Evolutionary conservation across 2,888 invertebrate genomes (phyloP), one percentile per base, ranked within the genome.

Genomic region (Nebria salina): DNA sequence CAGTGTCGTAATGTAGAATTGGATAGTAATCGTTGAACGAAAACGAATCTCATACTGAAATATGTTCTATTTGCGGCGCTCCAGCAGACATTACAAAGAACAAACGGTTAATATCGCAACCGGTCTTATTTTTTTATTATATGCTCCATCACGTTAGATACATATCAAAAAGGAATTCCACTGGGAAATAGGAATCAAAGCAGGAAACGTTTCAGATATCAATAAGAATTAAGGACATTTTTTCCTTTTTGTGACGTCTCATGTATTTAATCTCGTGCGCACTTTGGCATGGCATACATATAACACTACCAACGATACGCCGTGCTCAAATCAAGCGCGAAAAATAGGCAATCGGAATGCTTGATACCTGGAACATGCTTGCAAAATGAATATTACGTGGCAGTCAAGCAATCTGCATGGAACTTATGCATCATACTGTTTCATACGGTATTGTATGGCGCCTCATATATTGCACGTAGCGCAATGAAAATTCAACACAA

Each of bases 61-160:
- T 76, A 76, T 76, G 76, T 76, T 76, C 76, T 70, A 41, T 76
- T 70, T 70, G 20, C 25, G 68, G 70, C 42, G 70, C 76, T 68
- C 54, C 54, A 76, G 70, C 20, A 76, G 43, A 76, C 70, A 76
- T 68, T 70, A 76, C 76, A 76, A 76, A 70, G 76, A 76, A 70
- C 70, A 70, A 76, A 70, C 70, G 76, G 76, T 76, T 77, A 65
- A 73, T 72, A 77, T 77, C 65, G 77, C 72, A 77, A 25, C 65
- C 65, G 54, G 54, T 54, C 54, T 54, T 54, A 65, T 72, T 72
- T 72, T 72, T 77, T 77, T 77, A 72, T 77, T 72, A 77, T 54
- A 77, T 77, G 72, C 77, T 77, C 77, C 72, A 77, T 77, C 77
- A 77, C 77, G 20, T 70, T 77, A 77, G 77, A 77, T 77, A 77